A percentile compares a stretch with the other conserved stretches of the same genome.
These are phyloP conservation scores for Atrichornis clamosus DNA, from an alignment of 2,113 vertebrate genomes.

Conservation along the genomic window DNA sequence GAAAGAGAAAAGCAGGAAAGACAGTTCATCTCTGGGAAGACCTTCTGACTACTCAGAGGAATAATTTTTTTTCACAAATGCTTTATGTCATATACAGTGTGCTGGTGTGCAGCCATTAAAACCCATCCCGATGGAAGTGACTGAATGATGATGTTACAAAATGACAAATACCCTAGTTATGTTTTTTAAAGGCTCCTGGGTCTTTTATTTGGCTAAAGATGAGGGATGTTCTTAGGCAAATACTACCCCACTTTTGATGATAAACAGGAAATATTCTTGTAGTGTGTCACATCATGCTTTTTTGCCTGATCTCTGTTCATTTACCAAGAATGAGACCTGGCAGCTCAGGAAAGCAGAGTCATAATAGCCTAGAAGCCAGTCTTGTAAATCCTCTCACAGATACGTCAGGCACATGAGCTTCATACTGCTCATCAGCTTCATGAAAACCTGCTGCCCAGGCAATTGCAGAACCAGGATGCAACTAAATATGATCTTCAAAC, in stretches of 20 bases:
- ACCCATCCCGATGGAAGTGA: not conserved
- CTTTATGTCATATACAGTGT: not conserved
- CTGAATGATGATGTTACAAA: not conserved
- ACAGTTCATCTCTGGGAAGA: not conserved
- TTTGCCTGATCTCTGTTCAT: not conserved
- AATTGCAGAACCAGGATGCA: not conserved
- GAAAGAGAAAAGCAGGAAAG: not conserved
- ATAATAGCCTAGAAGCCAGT: not conserved
- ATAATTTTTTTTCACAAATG: not conserved
- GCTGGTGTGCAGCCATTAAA: not conserved
- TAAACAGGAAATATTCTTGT: not conserved
- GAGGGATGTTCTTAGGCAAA: not conserved
- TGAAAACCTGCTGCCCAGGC: not conserved
- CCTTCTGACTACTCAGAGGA: not conserved
- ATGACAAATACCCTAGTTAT: not conserved
- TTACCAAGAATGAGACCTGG: not conserved
- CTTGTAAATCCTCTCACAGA: not conserved
- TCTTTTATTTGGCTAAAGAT: not conserved
- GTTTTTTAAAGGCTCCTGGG: not conserved
- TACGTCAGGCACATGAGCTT: not conserved
- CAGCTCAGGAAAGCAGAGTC: not conserved
- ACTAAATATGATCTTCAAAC: not conserved
- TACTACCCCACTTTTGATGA: not conserved
- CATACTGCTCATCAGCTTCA: not conserved
- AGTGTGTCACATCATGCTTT: fast-evolving